These are phyloP conservation scores for Thalassoma bifasciatum DNA, from an alignment of 2,113 vertebrate genomes.

Conservation along the genomic window DNA sequence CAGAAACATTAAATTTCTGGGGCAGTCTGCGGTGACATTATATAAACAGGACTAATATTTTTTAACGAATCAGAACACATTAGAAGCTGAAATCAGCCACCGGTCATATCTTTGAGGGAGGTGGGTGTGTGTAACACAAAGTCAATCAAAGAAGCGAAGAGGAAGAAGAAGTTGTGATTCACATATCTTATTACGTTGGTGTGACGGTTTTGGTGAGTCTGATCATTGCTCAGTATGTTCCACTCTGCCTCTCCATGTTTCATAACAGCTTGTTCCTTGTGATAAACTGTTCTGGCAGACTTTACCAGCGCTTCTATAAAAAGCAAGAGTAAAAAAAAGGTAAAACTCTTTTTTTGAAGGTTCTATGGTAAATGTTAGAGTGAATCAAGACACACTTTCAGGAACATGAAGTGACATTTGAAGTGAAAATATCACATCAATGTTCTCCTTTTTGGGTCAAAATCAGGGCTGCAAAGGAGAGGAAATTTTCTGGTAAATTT, in stretches of 20 bases:
- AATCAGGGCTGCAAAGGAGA: no score
- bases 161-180: slow-evolving; percentile 12
- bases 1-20: slow-evolving; percentile 41
- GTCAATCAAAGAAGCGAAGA: slow-evolving; percentile 19
- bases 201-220: slow-evolving; percentile 2
- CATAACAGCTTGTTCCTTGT: not conserved
- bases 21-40: slow-evolving; percentile 29
- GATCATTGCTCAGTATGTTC: not conserved
- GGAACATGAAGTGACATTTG: not conserved
- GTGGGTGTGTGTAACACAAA: slow-evolving; percentile 1
- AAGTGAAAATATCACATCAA: no score
- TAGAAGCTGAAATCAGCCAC: slow-evolving; percentile 50
- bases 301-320: not conserved
- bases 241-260: not conserved
- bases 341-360: not conserved
- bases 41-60: slow-evolving; percentile 8
- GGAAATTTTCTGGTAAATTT: no score
- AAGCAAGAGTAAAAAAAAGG: not conserved
- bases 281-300: not conserved
- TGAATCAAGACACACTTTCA: not conserved
- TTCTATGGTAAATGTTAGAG: not conserved
- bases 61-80: slow-evolving; percentile 29
- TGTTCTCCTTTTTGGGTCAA: not conserved
- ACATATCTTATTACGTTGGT: slow-evolving; percentile 1
- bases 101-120: slow-evolving; percentile 28